These are phyloP conservation scores for Empidonax traillii DNA, from an alignment of 2,113 vertebrate genomes.

Conservation along the genomic window DNA sequence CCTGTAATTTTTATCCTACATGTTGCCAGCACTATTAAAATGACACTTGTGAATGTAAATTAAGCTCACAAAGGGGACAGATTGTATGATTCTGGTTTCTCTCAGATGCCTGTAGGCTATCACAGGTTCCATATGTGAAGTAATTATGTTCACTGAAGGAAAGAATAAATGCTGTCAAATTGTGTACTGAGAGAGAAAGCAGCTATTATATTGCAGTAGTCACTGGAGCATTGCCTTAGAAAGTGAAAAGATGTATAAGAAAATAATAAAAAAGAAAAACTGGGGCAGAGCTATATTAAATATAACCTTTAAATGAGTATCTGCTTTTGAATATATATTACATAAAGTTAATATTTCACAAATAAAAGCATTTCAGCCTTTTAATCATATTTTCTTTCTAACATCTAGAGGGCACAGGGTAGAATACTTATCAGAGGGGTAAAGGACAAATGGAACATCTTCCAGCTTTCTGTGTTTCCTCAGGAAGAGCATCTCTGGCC, in stretches of 20 bases:
- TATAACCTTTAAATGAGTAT: conserved; percentile 72
- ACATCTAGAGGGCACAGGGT: conserved; percentile 39
- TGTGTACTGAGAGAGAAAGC: conserved; percentile 80
- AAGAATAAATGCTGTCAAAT: conserved; percentile 87
- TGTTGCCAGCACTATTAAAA: conserved; percentile 80
- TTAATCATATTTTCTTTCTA: conserved; percentile 26
- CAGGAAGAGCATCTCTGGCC: not conserved
- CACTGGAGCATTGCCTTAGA: conserved; percentile 77
- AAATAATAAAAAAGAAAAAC: conserved; percentile 73
- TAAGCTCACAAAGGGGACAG: conserved; percentile 83
- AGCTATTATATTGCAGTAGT: conserved; percentile 83
- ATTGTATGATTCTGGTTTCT: conserved; percentile 83
- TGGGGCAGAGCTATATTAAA: conserved; percentile 69
- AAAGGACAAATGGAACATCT: not conserved
- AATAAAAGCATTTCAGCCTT: conserved; percentile 7
- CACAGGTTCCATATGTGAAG: conserved; percentile 87
- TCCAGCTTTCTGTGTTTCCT: not conserved
- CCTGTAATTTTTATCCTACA: conserved; percentile 82
- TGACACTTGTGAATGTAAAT: conserved; percentile 84
- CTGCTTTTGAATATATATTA: conserved; percentile 68
- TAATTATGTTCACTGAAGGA: conserved; percentile 87
- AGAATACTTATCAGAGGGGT: not conserved
- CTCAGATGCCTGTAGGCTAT: conserved; percentile 84
- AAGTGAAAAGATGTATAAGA: conserved; percentile 78
- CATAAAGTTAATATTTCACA: conserved; percentile 62